Evolutionary conservation across 2,888 invertebrate species (phyloP).

Genomic region (Cerastis rubricosa): DNA sequence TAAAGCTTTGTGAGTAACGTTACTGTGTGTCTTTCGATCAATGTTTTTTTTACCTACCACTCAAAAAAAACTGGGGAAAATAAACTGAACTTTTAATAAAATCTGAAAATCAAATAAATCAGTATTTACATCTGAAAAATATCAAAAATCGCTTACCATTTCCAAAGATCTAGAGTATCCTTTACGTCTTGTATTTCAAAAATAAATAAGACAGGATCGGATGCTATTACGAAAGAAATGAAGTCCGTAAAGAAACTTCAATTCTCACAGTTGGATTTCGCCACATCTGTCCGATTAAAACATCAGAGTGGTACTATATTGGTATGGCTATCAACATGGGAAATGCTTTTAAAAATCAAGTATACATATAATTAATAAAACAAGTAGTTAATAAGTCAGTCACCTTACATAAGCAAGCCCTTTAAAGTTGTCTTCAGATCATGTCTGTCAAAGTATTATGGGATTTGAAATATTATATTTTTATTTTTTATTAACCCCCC

Average conservation of each 20-base stretch:
- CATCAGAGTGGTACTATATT: conserved; percentile 31
- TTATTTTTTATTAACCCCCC: too few relatives aligned
- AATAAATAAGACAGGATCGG: conserved; percentile 62
- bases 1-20: background rate
- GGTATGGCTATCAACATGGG: conserved; percentile 1
- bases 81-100: background rate
- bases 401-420: too few relatives aligned
- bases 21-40: background rate
- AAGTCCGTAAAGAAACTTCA: conserved; percentile 56
- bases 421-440: too few relatives aligned
- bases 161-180: conserved; percentile 55
- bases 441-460: too few relatives aligned
- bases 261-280: conserved; percentile 56
- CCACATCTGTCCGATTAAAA: conserved; percentile 62
- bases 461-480: too few relatives aligned
- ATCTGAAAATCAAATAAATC: background rate
- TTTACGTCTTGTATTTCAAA: conserved; percentile 60
- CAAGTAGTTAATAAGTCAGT: too few relatives aligned
- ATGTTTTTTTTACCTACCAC: background rate
- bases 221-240: conserved; percentile 61
- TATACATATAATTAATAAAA: too few relatives aligned
- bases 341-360: background rate
- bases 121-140: conserved; percentile 12
- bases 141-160: conserved; percentile 40
- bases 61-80: background rate